Evolutionary conservation across 2,888 invertebrate genomes (phyloP).

Genomic region (Conistra vaccinii): DNA sequence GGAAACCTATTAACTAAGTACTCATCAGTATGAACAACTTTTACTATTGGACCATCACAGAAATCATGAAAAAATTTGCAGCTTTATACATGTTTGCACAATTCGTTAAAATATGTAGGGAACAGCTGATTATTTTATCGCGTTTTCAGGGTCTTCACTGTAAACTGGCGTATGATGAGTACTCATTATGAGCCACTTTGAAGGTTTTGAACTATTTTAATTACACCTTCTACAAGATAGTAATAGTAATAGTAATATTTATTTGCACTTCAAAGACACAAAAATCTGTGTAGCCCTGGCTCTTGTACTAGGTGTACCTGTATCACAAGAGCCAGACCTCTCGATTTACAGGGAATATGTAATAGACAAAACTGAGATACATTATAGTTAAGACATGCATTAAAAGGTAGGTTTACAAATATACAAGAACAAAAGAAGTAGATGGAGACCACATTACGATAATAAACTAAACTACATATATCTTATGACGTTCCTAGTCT

Average conservation of each 20-base stretch:
- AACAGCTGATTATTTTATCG: neutral
- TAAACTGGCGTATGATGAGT: neutral
- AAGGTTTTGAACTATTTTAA: neutral
- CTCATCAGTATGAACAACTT: neutral
- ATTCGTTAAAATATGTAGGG: neutral
- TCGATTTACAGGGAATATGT: too few relatives aligned
- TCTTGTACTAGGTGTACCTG: too few relatives aligned
- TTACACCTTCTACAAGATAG: neutral
- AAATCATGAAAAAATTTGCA: neutral
- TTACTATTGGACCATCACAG: too few relatives aligned
- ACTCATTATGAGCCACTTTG: neutral
- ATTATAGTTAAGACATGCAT: too few relatives aligned
- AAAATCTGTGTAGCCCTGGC: too few relatives aligned
- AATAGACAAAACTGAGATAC: too few relatives aligned
- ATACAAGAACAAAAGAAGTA: too few relatives aligned
- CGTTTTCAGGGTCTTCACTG: neutral
- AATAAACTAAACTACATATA: neutral
- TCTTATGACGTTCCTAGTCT: neutral
- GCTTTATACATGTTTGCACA: neutral
- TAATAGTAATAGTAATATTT: too few relatives aligned
- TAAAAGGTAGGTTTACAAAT: too few relatives aligned
- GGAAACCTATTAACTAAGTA: neutral
- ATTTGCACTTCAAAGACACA: too few relatives aligned
- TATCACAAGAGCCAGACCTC: too few relatives aligned
- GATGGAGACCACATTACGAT: neutral